These are phyloP conservation scores for Mus pahari DNA, from an alignment of 2,113 vertebrate species.

Conservation along the genomic window DNA sequence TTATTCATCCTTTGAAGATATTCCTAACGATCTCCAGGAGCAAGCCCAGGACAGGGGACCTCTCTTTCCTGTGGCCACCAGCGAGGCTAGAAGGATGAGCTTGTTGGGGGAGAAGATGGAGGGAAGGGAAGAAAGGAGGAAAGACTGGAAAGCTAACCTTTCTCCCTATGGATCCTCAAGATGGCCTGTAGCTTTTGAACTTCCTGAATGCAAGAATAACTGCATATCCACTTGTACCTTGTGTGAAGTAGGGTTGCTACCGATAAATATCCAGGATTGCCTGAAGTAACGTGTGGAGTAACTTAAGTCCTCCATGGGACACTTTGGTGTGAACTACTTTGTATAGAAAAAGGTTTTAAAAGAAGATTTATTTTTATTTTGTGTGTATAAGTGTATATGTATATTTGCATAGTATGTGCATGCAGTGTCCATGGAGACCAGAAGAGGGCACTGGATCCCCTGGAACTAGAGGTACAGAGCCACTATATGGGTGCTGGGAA, in stretches of 20 bases:
- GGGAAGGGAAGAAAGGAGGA: background rate
- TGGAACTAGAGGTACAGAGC: background rate
- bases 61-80: background rate
- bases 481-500: background rate
- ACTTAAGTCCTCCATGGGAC: background rate
- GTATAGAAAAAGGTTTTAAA: background rate
- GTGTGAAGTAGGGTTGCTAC: background rate
- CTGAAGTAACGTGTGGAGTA: background rate
- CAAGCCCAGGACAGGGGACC: too few relatives aligned
- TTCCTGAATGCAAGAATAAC: background rate
- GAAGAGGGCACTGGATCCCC: background rate
- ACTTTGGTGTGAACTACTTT: background rate
- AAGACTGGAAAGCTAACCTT: background rate
- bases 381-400: background rate
- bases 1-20: conserved; percentile 58
- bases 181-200: background rate
- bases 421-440: background rate
- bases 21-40: background rate
- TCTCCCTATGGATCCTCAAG: background rate
- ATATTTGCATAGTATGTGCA: background rate
- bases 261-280: background rate
- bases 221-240: background rate
- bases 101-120: background rate
- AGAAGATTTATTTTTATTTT: background rate
- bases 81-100: background rate